These are phyloP conservation scores for Falco peregrinus DNA, from an alignment of 2,797 vertebrate species.

Conservation along the genomic window DNA sequence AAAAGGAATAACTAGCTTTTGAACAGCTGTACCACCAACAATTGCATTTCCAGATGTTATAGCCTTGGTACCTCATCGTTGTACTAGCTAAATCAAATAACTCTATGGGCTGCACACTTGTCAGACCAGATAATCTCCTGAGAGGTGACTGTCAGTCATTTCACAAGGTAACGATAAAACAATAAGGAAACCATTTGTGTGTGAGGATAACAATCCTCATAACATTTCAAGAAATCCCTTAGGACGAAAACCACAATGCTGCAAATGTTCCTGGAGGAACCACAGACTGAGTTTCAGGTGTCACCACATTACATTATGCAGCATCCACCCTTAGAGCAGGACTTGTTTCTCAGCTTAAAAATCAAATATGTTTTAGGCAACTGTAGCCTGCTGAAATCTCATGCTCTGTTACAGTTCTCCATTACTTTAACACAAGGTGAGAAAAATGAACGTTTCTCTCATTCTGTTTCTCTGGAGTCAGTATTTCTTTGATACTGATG, in stretches of 20 bases:
- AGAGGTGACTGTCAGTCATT: background rate
- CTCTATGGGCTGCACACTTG: background rate
- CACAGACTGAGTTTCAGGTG: background rate
- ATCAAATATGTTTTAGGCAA: background rate
- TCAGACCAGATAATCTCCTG: background rate
- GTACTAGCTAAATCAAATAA: background rate
- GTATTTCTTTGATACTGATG: background rate
- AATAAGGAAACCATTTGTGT: background rate
- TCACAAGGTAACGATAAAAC: background rate
- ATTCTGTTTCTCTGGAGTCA: background rate
- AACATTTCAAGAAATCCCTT: background rate
- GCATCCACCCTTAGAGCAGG: background rate
- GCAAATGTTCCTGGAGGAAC: background rate
- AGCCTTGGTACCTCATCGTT: rapidly evolving
- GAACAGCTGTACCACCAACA: background rate
- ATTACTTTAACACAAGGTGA: background rate
- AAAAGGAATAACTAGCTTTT: background rate
- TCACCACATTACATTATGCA: background rate
- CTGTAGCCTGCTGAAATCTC: background rate
- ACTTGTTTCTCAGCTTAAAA: background rate
- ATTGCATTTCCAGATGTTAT: background rate
- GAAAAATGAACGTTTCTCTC: background rate
- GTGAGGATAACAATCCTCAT: background rate
- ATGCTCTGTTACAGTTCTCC: background rate
- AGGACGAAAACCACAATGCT: background rate